These are phyloP conservation scores for Sinodicranocentrus sp. DNA, from an alignment of 2,888 invertebrate species.

Conservation along the genomic window DNA sequence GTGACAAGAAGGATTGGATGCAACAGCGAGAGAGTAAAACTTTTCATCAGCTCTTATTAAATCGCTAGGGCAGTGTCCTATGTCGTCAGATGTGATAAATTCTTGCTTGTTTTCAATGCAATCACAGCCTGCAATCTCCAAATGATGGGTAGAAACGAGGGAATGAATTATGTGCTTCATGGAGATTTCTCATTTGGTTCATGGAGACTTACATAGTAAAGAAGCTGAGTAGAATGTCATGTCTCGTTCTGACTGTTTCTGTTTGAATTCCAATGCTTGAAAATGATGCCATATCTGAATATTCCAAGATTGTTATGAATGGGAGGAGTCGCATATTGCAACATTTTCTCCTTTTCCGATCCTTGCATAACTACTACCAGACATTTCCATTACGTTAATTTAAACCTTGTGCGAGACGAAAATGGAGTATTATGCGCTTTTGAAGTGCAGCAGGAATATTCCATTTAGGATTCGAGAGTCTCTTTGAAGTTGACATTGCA, in stretches of 20 bases:
- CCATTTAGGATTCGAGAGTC: background rate
- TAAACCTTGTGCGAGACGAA: slow-evolving; percentile 33
- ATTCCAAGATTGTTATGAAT: slow-evolving; percentile 43
- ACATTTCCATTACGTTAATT: slow-evolving; percentile 63
- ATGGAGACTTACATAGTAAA: slow-evolving; percentile 9
- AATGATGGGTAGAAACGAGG: background rate
- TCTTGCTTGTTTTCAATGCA: slow-evolving; percentile 16
- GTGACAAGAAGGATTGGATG: background rate
- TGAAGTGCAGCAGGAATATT: background rate
- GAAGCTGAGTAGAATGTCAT: background rate
- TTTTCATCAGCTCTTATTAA: slow-evolving; percentile 36
- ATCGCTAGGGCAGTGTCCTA: slow-evolving; percentile 50
- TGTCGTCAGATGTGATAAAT: slow-evolving; percentile 54
- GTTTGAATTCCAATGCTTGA: background rate
- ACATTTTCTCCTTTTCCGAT: slow-evolving; percentile 24
- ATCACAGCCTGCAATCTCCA: slow-evolving; percentile 7
- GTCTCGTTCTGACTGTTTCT: too few species aligned
- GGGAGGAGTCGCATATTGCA: slow-evolving; percentile 34
- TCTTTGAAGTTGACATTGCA: background rate
- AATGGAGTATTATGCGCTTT: background rate
- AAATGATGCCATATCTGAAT: slow-evolving; percentile 32
- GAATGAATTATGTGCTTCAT: slow-evolving; percentile 37
- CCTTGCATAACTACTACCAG: slow-evolving; percentile 55
- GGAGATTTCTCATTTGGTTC: background rate
- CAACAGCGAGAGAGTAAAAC: background rate